Base-by-base conservation (phyloP, 1,140 invertebrate genomes). In the Luehdorfia chinensis region DNA sequence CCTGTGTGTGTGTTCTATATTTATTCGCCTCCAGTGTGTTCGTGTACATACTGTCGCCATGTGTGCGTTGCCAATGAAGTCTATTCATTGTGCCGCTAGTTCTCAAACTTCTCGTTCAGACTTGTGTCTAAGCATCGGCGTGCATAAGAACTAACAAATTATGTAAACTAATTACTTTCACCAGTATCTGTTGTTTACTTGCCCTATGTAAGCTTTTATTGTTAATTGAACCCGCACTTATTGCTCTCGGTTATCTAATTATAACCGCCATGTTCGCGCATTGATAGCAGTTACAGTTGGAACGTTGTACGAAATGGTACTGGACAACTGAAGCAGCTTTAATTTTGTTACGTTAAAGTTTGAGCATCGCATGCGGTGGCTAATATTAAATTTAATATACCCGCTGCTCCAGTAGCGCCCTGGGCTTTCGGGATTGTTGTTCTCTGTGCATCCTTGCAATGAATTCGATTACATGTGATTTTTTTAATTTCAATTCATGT, bases 341-440 rank as follows among this genome's bases (percentile, higher is more conserved):
- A n/a, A n/a, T n/a, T n/a, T n/a, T n/a, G n/a, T n/a, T n/a, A n/a
- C n/a, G n/a, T n/a, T 2, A 31, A 31, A 31, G 64, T 80, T 86
- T 84, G 75, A 73, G 75, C 70, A 73, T 1, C 69, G 52, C 48
- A 52, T 31, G 70, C 52, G 31, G 71, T 80, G 64, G 66, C 79
- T 86, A 86, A 77, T 83, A 84, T 86, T 86, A 83, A 84, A 84
- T 76, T 79, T 75, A 75, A 75, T 83, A 77, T 75, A 60, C 71
- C 72, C 73, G 66, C 63, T 73, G 75, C 69, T 66, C 71, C 83
- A 84, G 79, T 83, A 74, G 70, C 61, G 75, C 62, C 66, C 76
- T 56, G 76, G 66, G 64, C 68, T 71, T 68, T 69, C 64, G 65
- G 60, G 61, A 75, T 67, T 68, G 62, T 43, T 70, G 71, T 73